Conservation (phyloP, 2,797 vertebrate species). For the Poeciliopsis turneri region DNA sequence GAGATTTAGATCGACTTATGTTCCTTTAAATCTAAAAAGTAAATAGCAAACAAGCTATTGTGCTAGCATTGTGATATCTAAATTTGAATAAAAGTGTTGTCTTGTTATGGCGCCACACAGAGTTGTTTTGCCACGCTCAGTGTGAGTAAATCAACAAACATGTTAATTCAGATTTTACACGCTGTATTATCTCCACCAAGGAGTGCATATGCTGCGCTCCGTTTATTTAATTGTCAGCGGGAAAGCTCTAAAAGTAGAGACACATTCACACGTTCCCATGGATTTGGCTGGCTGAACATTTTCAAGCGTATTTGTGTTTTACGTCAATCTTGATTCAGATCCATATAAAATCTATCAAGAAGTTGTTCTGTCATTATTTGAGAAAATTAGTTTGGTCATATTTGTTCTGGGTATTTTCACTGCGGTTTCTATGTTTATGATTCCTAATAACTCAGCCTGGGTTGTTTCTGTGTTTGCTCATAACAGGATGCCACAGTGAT, state of each 20-base stretch:
- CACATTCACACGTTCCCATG: not conserved
- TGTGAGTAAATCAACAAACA: conserved; percentile 1
- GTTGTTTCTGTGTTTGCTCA: not conserved
- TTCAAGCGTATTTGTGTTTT: not conserved
- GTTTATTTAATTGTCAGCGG: not conserved
- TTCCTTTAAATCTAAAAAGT: not conserved
- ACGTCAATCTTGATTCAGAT: not conserved
- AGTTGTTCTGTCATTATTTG: not conserved
- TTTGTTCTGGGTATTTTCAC: not conserved
- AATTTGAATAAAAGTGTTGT: not conserved
- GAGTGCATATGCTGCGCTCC: not conserved
- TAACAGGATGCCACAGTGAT: not conserved
- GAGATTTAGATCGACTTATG: not conserved
- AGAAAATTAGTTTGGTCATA: not conserved
- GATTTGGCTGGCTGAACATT: not conserved
- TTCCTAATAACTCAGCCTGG: not conserved
- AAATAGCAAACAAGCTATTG: not conserved
- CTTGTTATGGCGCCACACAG: not conserved
- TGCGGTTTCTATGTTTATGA: not conserved
- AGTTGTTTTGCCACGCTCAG: not conserved
- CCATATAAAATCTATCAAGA: not conserved
- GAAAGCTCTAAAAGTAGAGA: not conserved
- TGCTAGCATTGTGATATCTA: not conserved
- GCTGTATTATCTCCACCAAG: not conserved
- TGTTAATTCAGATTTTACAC: conserved; percentile 3